Evolutionary conservation across 1,140 invertebrate genomes (phyloP), one percentile per base, ranked within the genome.

Genomic region (Heliconius nattereri): DNA sequence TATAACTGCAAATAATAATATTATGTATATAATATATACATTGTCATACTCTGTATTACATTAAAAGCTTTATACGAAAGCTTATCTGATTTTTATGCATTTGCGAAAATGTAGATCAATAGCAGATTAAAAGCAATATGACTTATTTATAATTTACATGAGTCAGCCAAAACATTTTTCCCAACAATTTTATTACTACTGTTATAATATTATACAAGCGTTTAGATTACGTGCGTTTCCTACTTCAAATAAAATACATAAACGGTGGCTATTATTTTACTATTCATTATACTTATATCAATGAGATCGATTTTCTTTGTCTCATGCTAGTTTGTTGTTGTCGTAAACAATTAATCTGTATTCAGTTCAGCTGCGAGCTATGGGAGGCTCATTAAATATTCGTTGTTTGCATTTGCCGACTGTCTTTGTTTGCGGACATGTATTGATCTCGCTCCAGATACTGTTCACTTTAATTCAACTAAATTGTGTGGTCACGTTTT

Each of bases 321-420:
- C 83, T 83, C 71, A 32, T 60, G 75, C 72, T 81, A 80, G 79
- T 85, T 86, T 85, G 86, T 85, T 85, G 86, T 85, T 86, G 83
- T 86, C 78, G 85, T 89, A 86, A 88, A 85, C 89, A 89, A 90
- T 90, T 91, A 87, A 93, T 93, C 86, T 86, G 89, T 94, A 94
- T 91, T 89, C 91, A 79, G 83, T 83, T 75, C 87, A 76, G 83
- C 71, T 82, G 80, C 82, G 79, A 81, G 84, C 81, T 81, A 71
- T 75, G 77, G 77, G 77, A 83, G 78, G 77, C 89, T 91, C 83
- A 90, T 91, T 93, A 88, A 86, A 85, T 89, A 91, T 92, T 89
- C 92, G 83, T 87, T 85, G 86, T 90, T 86, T 85, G 84, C 85
- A 81, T 78, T 81, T 81, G 85, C 83, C 84, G 78, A 83, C 79